Evolutionary conservation across 2,113 vertebrate genomes (phyloP), one percentile per base, ranked within the genome.

Genomic region (Petaurus breviceps): DNA sequence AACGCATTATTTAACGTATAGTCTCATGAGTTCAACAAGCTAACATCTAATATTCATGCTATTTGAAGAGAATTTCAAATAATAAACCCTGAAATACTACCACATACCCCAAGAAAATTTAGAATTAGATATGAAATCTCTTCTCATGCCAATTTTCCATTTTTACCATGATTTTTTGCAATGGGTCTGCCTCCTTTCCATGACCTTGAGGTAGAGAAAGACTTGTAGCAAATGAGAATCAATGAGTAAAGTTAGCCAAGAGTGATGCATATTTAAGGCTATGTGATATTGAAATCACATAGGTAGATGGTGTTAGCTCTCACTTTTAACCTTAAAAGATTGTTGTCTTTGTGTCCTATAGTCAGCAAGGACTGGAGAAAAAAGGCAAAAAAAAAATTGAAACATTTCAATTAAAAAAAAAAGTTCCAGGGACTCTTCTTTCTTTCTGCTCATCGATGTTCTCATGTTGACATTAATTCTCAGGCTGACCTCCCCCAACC

Each of bases 181-280:
- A 19, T 0, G 7, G 2, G 89, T 94, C 53, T 26, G 22, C 77
- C 47, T 10, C 51, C 0, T 90, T 46, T 97, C 31, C 93, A 0
- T 91, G 90, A 54, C 47, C 97, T 28, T 31, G 68, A 49, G 54
- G 90, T 10, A 0, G 14, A 92, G 54, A 68, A 51, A 47, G 3
- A 77, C 52, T 84, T 97, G 28, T 90, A 84, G 89, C 91, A 96
- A 92, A 92, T 97, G 94, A 97, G 95, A 97, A 98, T 97, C 84
- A 96, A 97, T 98, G 98, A 98, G 77, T 12, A 0, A 31, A 95
- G 90, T 96, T 95, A 98, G 92, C 96, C 94, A 98, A 94, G 0
- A 0, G 68, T 96, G 95, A 92, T 61, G n/a, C 55, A 93, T 97
- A 92, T 97, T 96, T 96, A 93, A 54, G 96, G 19, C 90, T 89